Conservation (phyloP, 2,888 invertebrate species). For the Lasioglossum leucozonium region DNA sequence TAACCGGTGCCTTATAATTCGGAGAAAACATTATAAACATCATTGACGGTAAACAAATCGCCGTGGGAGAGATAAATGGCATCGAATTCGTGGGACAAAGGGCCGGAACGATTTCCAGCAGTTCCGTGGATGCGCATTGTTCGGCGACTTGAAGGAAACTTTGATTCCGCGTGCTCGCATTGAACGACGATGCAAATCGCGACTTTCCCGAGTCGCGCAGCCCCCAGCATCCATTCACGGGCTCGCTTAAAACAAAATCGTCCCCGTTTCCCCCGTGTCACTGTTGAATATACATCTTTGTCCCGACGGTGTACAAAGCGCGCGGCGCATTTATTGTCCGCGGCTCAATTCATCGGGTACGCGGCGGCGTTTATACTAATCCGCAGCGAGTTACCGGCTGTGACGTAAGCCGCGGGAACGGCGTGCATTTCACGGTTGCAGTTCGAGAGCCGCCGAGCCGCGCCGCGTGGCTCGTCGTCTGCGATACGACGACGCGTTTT, state of each 20-base stretch:
- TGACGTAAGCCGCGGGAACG: constrained; percentile 40
- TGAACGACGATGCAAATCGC: constrained; percentile 15
- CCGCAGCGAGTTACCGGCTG: constrained; percentile 33
- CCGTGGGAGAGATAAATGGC: not conserved
- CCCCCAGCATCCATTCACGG: not conserved
- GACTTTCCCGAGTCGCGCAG: not conserved
- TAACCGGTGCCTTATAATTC: not conserved
- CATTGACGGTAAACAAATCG: not conserved
- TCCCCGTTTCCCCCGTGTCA: not conserved
- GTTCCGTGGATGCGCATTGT: not conserved
- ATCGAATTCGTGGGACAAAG: not conserved
- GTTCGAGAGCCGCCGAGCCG: not conserved
- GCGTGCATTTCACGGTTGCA: constrained; percentile 48
- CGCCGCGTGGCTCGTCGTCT: constrained; percentile 27
- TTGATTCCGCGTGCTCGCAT: not conserved
- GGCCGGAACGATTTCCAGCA: not conserved
- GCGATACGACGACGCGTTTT: constrained; percentile 45
- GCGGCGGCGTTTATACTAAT: constrained; percentile 41
- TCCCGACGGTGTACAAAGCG: constrained; percentile 31
- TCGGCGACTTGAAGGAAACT: not conserved
- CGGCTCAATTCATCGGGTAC: constrained; percentile 48
- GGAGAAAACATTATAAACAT: not conserved
- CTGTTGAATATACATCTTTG: constrained; percentile 42
- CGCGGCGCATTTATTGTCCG: constrained; percentile 47
- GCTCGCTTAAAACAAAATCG: constrained; percentile 43